Evolutionary conservation across 2,888 invertebrate genomes (phyloP).

Genomic region (Sialis fuliginosa): DNA sequence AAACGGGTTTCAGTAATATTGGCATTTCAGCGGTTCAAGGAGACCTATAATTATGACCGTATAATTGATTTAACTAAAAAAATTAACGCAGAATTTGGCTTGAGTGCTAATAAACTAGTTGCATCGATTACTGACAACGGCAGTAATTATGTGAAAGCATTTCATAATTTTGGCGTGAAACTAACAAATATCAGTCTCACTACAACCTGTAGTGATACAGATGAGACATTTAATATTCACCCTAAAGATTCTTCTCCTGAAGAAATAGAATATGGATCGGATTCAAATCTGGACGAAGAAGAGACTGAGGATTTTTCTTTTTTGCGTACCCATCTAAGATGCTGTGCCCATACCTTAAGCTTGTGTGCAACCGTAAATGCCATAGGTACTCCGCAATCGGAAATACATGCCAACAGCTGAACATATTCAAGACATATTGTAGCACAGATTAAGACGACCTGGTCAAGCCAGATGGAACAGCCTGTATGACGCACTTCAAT

Average conservation of each 20-base stretch:
- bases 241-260: neutral
- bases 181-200: neutral
- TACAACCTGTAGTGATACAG: neutral
- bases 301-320: neutral
- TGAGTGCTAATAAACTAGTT: no score
- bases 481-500: neutral
- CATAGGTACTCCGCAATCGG: neutral
- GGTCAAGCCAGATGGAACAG: neutral
- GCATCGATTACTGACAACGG: neutral
- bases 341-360: neutral
- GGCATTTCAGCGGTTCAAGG: no score
- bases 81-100: no score
- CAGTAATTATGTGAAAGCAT: neutral
- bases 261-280: neutral
- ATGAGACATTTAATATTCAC: no score
- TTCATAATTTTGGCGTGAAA: neutral
- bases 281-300: neutral
- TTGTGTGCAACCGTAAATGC: neutral
- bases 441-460: neutral
- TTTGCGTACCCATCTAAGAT: no score
- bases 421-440: neutral
- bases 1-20: no score
- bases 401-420: neutral
- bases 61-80: no score
- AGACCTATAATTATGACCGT: no score